Conservation (phyloP, 2,888 invertebrate genomes). For the Pilophorus perplexus region DNA sequence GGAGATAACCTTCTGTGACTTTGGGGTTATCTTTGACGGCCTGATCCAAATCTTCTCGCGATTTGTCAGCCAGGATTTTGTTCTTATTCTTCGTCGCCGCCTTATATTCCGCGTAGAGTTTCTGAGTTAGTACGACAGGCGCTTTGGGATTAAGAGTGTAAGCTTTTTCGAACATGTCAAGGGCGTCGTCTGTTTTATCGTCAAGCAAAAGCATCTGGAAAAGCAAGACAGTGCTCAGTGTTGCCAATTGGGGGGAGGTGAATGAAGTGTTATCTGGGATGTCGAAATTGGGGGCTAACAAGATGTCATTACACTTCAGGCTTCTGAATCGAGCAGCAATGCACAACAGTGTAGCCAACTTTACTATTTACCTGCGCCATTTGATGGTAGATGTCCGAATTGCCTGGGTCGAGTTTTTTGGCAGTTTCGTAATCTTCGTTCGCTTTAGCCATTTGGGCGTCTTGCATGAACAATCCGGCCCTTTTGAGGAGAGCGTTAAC, state of each 20-base stretch:
- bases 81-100: slow-evolving; percentile 63
- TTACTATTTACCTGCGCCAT: slow-evolving; percentile 67
- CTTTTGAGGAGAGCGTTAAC: slow-evolving; percentile 53
- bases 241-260: background rate
- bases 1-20: slow-evolving; percentile 40
- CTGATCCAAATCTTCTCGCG: slow-evolving; percentile 67
- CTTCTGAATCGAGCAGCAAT: no score
- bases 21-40: slow-evolving; percentile 49
- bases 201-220: slow-evolving; percentile 75
- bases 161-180: slow-evolving; percentile 78
- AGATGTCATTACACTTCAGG: no score
- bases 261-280: no score
- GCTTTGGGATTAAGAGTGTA: slow-evolving; percentile 79
- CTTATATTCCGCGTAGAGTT: slow-evolving; percentile 84
- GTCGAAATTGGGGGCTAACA: no score
- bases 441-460: slow-evolving; percentile 69
- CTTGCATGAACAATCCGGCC: slow-evolving; percentile 78
- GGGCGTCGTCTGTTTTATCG: slow-evolving; percentile 77
- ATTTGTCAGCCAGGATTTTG: slow-evolving; percentile 61
- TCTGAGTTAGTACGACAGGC: slow-evolving; percentile 83
- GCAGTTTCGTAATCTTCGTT: slow-evolving; percentile 77
- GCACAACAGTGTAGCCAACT: no score
- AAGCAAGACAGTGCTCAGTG: no score
- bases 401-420: slow-evolving; percentile 70
- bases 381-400: slow-evolving; percentile 89